These are phyloP conservation scores for Leptocoma aspasia DNA, from an alignment of 2,113 vertebrate genomes.

Conservation along the genomic window DNA sequence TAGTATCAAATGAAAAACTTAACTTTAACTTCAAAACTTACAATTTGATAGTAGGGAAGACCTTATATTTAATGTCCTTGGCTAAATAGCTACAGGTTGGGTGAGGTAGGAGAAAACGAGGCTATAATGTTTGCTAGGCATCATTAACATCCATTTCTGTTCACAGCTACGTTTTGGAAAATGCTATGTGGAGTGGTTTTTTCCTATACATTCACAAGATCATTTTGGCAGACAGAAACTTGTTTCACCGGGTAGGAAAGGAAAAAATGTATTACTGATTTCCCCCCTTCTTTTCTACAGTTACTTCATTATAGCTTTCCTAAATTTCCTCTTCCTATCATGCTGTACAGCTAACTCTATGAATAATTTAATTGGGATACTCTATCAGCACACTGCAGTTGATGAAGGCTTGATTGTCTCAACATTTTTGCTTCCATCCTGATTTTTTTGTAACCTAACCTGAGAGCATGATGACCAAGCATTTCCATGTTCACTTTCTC, in stretches of 20 bases:
- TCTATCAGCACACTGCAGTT: background rate
- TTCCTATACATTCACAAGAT: background rate
- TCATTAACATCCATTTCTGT: background rate
- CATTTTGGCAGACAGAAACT: background rate
- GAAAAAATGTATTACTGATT: background rate
- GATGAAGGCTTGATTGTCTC: background rate
- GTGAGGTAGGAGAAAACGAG: background rate
- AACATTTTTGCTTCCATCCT: background rate
- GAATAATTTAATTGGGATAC: background rate
- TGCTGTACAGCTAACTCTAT: background rate
- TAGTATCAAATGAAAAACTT: background rate
- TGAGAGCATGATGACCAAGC: constrained; percentile 8
- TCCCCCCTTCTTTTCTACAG: accelerated
- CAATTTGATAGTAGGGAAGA: background rate
- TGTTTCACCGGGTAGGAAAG: background rate
- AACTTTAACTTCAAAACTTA: background rate
- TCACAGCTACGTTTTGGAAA: background rate
- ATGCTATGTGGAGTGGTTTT: background rate
- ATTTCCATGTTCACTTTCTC: constrained; percentile 23
- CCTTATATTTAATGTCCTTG: background rate
- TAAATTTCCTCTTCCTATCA: background rate
- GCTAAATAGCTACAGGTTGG: background rate
- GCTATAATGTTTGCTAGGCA: background rate
- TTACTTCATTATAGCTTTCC: background rate
- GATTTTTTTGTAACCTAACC: background rate